Evolutionary conservation across 2,888 invertebrate genomes (phyloP), one percentile per base, ranked within the genome.

Genomic region (Barypeithes pellucidus): DNA sequence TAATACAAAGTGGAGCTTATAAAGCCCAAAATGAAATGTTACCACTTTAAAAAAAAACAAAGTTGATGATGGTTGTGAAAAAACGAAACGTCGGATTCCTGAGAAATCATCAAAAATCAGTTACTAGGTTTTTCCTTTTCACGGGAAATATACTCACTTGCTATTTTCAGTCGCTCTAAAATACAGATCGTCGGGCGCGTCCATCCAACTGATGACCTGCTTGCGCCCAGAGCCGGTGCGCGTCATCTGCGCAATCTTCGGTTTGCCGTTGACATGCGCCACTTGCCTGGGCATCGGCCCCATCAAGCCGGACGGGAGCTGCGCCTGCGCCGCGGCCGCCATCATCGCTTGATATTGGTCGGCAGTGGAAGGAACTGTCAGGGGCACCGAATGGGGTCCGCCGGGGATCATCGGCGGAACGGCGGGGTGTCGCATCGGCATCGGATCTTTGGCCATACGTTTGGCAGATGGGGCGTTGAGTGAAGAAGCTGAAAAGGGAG

Each of bases 131-230:
- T n/a, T n/a, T n/a, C n/a, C n/a, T n/a, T n/a, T n/a, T 24, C 24
- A 24, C n/a, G 14, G n/a, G n/a, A 43, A 12, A 43, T 5, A 63
- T 33, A 89, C 93, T 89, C 88, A 97, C 97, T 95, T 97, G 87
- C 95, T 95, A 80, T 91, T 90, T 81, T 95, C 95, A 57, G 95
- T 96, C 81, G 96, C 96, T 85, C 95, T 91, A 88, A 97, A 98
- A 88, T 96, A 98, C 78, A 98, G 94, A 88, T 98, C 98, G 85
- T 98, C 98, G 20, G 97, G 97, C 71, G 97, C 97, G 87, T 98
- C 98, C 93, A 97, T 96, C 97, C 97, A 97, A 84, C 96, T 97
- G 85, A 97, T 96, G 81, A 97, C 95, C 88, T 96, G 96, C 84
- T 97, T 96, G 61, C 95, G 91, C 36, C 91, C 91, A 72, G 91